These are phyloP conservation scores for Chlorops oryzae DNA, from an alignment of 1,140 invertebrate genomes.

Conservation along the genomic window DNA sequence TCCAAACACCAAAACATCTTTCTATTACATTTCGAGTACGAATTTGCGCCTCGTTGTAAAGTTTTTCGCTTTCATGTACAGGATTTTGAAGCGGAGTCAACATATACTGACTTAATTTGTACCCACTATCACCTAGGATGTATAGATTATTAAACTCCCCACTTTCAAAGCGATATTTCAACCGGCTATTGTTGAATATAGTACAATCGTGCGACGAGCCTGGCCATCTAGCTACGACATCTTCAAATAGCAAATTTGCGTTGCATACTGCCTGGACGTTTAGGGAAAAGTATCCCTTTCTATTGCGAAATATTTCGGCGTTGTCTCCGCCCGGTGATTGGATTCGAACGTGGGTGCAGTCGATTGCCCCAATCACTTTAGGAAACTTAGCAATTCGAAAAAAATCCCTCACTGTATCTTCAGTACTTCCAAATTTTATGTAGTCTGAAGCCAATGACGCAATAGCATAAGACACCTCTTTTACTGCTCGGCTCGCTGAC, in stretches of 20 bases:
- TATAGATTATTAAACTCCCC: background rate
- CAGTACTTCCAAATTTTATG: too few species aligned
- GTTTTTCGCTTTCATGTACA: slow-evolving; percentile 3
- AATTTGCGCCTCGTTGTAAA: slow-evolving; percentile 38
- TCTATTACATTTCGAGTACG: slow-evolving; percentile 40
- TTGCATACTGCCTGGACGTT: slow-evolving; percentile 1
- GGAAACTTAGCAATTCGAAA: slow-evolving; percentile 1
- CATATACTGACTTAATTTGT: background rate
- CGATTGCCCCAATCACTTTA: background rate
- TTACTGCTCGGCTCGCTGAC: too few species aligned
- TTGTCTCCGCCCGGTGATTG: background rate
- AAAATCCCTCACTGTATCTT: too few species aligned
- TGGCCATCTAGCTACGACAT: slow-evolving; percentile 2
- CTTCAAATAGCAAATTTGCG: slow-evolving; percentile 1
- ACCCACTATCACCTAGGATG: background rate
- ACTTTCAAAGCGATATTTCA: slow-evolving; percentile 4
- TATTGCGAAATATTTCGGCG: background rate
- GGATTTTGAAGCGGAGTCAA: slow-evolving; percentile 4
- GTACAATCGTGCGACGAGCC: background rate
- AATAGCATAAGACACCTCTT: too few species aligned
- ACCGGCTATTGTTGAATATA: background rate
- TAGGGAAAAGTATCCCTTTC: slow-evolving; percentile 1
- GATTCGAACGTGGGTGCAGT: slow-evolving; percentile 2
- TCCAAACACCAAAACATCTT: too few species aligned
- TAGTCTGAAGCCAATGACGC: too few species aligned